These are phyloP conservation scores for Globia sparganii DNA, from an alignment of 2,888 invertebrate species.

Conservation along the genomic window DNA sequence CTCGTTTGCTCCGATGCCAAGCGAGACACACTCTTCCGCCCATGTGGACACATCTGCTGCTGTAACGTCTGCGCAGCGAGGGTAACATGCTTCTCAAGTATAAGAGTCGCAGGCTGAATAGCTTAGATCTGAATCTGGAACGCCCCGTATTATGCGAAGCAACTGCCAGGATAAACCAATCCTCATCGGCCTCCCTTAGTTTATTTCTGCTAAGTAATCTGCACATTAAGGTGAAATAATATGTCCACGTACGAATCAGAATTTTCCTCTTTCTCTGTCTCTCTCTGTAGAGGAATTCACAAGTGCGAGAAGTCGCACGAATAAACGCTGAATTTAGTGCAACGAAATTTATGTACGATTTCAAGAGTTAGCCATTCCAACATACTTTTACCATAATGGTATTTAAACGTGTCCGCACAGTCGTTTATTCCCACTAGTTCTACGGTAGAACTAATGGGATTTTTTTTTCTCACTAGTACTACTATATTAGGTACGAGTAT, in stretches of 20 bases:
- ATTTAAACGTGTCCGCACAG: background rate
- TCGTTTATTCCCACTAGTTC: too few relatives aligned
- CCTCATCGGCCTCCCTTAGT: background rate
- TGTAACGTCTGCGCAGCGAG: constrained; percentile 96
- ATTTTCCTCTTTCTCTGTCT: background rate
- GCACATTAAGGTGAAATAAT: background rate
- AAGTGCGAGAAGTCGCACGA: background rate
- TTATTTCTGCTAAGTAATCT: too few relatives aligned
- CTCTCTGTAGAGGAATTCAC: background rate
- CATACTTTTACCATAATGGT: background rate
- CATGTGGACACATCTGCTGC: constrained; percentile 98
- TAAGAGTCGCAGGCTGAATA: background rate
- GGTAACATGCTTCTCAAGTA: constrained; percentile 69
- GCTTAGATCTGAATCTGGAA: background rate
- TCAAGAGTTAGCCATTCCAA: background rate
- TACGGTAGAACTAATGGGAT: too few relatives aligned
- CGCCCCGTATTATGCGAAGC: background rate
- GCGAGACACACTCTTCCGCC: constrained; percentile 96
- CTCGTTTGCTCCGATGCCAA: constrained; percentile 98
- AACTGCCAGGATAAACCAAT: background rate
- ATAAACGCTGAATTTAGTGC: background rate
- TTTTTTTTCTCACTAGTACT: too few relatives aligned
- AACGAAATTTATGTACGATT: background rate
- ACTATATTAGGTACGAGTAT: too few relatives aligned
- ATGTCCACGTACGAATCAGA: background rate